phyloP scores from a whole-genome alignment of 1,140 invertebrate species.

The Phortica variegata region DNA sequence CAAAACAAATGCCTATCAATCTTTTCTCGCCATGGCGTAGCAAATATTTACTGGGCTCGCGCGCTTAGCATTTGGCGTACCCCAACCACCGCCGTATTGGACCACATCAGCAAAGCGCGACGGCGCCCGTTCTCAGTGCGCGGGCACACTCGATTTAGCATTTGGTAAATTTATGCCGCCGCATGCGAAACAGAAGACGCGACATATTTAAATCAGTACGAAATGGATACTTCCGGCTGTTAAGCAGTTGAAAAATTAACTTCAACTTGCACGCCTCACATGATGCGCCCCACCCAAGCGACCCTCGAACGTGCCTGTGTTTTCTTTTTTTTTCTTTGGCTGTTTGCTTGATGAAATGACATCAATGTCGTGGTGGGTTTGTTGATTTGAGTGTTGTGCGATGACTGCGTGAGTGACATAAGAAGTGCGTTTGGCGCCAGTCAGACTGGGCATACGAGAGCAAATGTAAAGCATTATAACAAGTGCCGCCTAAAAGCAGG shows the following conservation, averaged over 20 bases:
- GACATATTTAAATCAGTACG: constrained; percentile 46
- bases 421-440: constrained; percentile 38
- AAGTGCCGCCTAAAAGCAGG: no score
- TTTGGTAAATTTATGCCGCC: constrained; percentile 9
- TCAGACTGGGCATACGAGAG: constrained; percentile 9
- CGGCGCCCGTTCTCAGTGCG: no score
- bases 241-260: constrained; percentile 50
- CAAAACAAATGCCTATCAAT: background rate
- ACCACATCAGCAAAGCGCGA: no score
- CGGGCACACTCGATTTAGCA: no score
- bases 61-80: constrained; percentile 18
- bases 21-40: constrained; percentile 21
- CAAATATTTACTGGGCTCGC: constrained; percentile 19
- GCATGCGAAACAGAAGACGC: constrained; percentile 4
- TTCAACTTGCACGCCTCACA: constrained; percentile 9
- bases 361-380: no score
- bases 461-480: background rate
- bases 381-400: no score
- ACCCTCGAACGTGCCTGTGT: no score
- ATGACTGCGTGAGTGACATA: constrained; percentile 16
- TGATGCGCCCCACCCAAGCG: no score
- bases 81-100: constrained; percentile 4
- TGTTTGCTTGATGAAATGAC: constrained; percentile 6
- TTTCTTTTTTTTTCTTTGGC: background rate
- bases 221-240: constrained; percentile 34